Evolutionary conservation across 2,797 vertebrate species (phyloP), one percentile per base, ranked within the genome.

Genomic region (Glossophaga mutica): DNA sequence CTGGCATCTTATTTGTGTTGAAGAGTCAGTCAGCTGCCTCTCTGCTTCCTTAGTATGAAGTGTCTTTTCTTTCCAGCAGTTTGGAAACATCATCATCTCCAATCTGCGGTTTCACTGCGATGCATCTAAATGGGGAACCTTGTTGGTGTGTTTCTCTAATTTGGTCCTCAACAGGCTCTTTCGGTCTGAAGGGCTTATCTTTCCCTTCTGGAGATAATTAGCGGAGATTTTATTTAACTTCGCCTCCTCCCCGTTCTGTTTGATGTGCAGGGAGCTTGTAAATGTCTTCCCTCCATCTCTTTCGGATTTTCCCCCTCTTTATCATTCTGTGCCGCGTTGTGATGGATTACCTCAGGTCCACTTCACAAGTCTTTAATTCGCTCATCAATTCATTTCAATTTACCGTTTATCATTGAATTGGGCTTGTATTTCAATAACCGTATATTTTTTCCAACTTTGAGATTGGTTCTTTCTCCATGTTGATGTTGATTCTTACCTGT

Each of bases 191-290:
- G 22, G 34, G 7, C 12, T 59, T 14, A 3, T 14, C 29, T 79
- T 76, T 62, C 34, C 6, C 15, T 46, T 48, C 44, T 37, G 70
- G 16, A 50, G 57, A 32, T 22, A 39, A 67, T 55, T 76, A 9
- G 62, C 22, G 39, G 1, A 2, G 48, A 7, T 22, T 34, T 2
- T 11, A 5, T 4, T 48, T 9, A 48, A 11, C 46, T 73, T 32
- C 24, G 46, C 32, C 52, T 65, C 71, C 48, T 42, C 37, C 82
- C 32, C 19, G 3, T 29, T 90, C 32, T 37, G 4, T 48, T 1
- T 7, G n/a, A 4, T 9, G 2, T 0, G 1, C 1, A 1, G 2
- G 50, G 42, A 44, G 26, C 11, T 62, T 48, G 32, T 62, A 6
- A 3, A 1, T 12, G 14, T 37, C 24, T 34, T 62, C 74, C 34